phyloP scores from a whole-genome alignment of 2,113 vertebrate species.

The Psittacus erithacus region DNA sequence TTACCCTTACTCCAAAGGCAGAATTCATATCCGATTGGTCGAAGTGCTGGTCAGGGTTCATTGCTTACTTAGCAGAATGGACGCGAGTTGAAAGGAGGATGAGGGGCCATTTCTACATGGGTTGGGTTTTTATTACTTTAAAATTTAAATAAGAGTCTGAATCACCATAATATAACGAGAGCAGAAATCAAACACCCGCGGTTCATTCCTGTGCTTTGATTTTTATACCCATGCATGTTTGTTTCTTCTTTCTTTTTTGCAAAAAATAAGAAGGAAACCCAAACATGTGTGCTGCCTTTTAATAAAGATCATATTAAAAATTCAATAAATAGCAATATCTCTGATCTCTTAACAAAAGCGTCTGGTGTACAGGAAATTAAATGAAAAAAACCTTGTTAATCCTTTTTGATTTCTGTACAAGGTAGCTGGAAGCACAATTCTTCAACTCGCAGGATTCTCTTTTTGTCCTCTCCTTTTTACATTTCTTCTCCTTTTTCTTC shows the following conservation, averaged over 20 bases:
- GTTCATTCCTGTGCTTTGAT: conserved; percentile 78
- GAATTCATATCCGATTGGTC: conserved; percentile 22
- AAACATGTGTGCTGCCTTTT: conserved; percentile 83
- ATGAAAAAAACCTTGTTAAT: conserved; percentile 81
- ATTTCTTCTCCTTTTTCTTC: conserved; percentile 42
- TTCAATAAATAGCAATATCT: conserved; percentile 88
- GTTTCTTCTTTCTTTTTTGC: background rate
- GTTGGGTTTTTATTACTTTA: conserved; percentile 36
- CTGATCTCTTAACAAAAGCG: conserved; percentile 87
- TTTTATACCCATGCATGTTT: conserved; percentile 77
- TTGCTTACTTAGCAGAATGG: conserved; percentile 45
- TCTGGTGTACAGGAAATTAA: conserved; percentile 88
- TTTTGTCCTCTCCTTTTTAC: conserved; percentile 59
- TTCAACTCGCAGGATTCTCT: conserved; percentile 73
- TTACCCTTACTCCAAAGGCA: background rate
- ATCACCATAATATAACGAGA: conserved; percentile 61
- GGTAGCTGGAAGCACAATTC: conserved; percentile 84
- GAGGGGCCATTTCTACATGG: conserved; percentile 12
- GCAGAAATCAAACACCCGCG: conserved; percentile 68
- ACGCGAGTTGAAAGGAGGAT: background rate
- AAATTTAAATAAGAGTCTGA: conserved; percentile 61
- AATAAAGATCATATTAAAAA: conserved; percentile 90
- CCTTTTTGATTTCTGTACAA: conserved; percentile 86
- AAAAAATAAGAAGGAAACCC: conserved; percentile 49
- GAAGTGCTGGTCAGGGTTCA: background rate